Evolutionary conservation across 1,140 invertebrate genomes (phyloP), one percentile per base, ranked within the genome.

Genomic region (Gonioctena quinquepunctata): DNA sequence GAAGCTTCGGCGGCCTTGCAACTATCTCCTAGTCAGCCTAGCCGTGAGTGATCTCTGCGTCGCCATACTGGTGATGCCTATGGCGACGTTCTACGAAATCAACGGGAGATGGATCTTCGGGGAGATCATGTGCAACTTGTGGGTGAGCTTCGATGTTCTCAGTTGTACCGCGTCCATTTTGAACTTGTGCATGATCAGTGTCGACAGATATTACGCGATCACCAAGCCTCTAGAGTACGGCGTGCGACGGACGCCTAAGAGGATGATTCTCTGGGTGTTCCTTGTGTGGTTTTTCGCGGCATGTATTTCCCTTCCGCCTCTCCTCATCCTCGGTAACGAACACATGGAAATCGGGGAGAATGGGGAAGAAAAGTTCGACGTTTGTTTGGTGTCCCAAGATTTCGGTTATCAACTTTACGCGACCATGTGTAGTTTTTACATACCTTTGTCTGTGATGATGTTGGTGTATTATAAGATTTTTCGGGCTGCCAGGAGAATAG

Each of bases 391-490:
- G 22, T 95, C 92, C 69, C 93, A 95, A 81, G 93, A 94, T 81
- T 93, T 93, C 81, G 93, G 89, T 72, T 96, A 93, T 84, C 94
- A 95, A 84, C 91, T 96, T 59, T 96, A 96, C 83, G 95, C 94
- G 22, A 96, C 94, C 0, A 85, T 95, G 67, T 92, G 93, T 42
- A 95, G 93, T 52, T 96, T 96, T 85, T 96, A 96, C 84, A 90
- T 96, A 74, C 95, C 95, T 0, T 83, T 96, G 22, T 87, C 91
- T 62, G 93, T 97, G 50, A 96, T 96, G 94, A 91, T 96, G 21
- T 89, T 94, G 68, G 93, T 96, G 1, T 96, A 97, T 80, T 93
- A 94, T 80, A 95, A 95, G 84, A 96, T 97, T 83, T 94, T 96
- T 81, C 87, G 91, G 52, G 93, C 93, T 0, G 93, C 93, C 3